Conservation (phyloP, 2,797 vertebrate genomes). For the Chelon auratus region DNA sequence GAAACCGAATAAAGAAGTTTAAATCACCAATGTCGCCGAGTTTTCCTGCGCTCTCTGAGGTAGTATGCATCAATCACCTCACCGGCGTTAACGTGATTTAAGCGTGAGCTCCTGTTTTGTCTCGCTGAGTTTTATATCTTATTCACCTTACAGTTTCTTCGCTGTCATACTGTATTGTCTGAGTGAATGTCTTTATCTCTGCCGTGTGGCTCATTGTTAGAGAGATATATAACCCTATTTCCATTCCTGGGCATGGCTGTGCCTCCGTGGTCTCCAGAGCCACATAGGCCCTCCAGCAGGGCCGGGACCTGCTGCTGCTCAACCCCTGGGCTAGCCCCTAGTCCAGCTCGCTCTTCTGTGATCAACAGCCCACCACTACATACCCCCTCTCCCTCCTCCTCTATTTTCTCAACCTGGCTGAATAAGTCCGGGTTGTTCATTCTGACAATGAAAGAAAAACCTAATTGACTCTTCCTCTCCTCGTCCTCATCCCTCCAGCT, state of each 20-base stretch:
- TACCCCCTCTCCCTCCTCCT: conserved; percentile 29
- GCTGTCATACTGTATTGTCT: conserved; percentile 54
- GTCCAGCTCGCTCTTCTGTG: conserved; percentile 60
- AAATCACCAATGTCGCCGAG: conserved; percentile 50
- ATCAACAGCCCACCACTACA: conserved; percentile 53
- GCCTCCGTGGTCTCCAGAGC: conserved; percentile 49
- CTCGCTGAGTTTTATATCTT: conserved; percentile 64
- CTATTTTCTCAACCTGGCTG: conserved; percentile 51
- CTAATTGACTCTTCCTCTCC: conserved; percentile 78
- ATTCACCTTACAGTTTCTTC: conserved; percentile 59
- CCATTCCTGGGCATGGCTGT: conserved; percentile 25
- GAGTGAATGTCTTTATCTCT: conserved; percentile 59
- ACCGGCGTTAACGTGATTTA: conserved; percentile 69
- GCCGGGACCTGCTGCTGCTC: conserved; percentile 38
- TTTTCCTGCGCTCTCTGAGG: conserved; percentile 52
- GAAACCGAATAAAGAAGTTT: conserved; percentile 72
- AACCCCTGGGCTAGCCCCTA: conserved; percentile 61
- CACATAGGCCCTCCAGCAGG: conserved; percentile 52
- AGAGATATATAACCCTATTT: conserved; percentile 57
- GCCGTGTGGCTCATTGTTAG: conserved; percentile 54
- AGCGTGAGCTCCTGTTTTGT: conserved; percentile 68
- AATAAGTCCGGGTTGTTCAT: conserved; percentile 68
- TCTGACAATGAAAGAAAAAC: conserved; percentile 74
- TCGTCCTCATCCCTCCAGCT: conserved; percentile 65
- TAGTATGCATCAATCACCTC: conserved; percentile 66